Evolutionary conservation across 2,888 invertebrate species (phyloP), one percentile per base, ranked within the genome.

Genomic region (Tyria jacobaeae): DNA sequence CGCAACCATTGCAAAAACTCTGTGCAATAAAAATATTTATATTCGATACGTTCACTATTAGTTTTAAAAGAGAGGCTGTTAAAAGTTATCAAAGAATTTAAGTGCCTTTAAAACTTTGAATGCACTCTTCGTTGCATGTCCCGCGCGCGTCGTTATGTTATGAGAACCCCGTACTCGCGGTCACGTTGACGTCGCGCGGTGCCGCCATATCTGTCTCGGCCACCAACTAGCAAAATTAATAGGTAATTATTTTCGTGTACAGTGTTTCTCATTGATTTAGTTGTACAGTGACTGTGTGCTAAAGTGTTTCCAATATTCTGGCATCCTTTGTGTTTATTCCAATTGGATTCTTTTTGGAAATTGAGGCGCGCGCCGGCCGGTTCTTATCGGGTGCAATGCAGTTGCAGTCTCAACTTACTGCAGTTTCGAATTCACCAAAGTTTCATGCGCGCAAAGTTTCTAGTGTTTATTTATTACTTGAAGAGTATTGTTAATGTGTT

Each of bases 151-250:
- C 96, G 95, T 95, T 95, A 75, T 65, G 65, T 65, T 64, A 95
- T 95, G 96, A 96, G 95, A 95, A 96, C 96, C 96, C 96, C 96
- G 95, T 95, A 95, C 93, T 92, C 94, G 94, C 94, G 95, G 94
- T 95, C 95, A 95, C 95, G 95, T 95, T 95, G 95, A 95, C 95
- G 95, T 95, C 94, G 94, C 92, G 95, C 94, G 90, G 92, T 94
- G 95, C 95, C 95, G 95, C 95, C 95, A 95, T 95, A 95, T 95
- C 95, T 95, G 94, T 94, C 94, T 94, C 94, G 94, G 94, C 91
- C 93, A 93, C 91, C 94, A 93, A 92, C 91, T 94, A 94, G 92
- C 93, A 94, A 94, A 94, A 94, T 94, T 94, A 90, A 92, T 94
- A 94, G 94, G 94, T 94, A 94, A 94, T 94, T 92, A 93, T 94